Percentiles rank a stretch among this genome's conserved stretches.
phyloP scores from a whole-genome alignment of 2,797 vertebrate genomes.

The Hippoglossus hippoglossus region DNA sequence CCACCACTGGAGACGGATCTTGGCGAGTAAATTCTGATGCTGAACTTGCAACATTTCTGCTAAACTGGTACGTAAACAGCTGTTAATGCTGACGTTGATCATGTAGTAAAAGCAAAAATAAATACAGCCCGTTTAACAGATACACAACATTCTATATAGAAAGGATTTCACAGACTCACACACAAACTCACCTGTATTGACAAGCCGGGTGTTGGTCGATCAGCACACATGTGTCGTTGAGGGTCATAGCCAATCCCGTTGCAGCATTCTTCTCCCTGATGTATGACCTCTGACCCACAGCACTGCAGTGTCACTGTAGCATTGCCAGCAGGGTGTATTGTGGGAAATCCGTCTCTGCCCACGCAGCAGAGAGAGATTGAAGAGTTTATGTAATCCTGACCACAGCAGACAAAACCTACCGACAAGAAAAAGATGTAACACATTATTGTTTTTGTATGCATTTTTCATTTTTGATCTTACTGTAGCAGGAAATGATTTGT shows the following conservation, averaged over 20 bases:
- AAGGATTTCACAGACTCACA: background rate
- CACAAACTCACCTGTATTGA: conserved; percentile 85
- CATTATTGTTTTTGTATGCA: conserved; percentile 7
- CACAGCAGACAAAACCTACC: conserved; percentile 92
- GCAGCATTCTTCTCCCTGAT: conserved; percentile 89
- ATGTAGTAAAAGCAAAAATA: no score
- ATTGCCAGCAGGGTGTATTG: conserved; percentile 87
- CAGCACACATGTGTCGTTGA: conserved; percentile 90
- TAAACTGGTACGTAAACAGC: no score
- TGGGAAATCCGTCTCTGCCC: conserved; percentile 84
- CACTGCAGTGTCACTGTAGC: conserved; percentile 87
- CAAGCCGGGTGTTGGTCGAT: conserved; percentile 87
- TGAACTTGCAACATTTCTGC: no score
- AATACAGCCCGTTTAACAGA: background rate
- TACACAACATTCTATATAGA: background rate
- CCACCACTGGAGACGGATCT: no score
- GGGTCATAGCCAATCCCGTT: conserved; percentile 92
- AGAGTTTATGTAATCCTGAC: conserved; percentile 89
- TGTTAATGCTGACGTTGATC: no score
- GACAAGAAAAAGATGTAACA: conserved; percentile 17
- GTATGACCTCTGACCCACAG: conserved; percentile 92
- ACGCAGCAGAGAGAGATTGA: conserved; percentile 91
- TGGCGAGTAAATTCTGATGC: no score
- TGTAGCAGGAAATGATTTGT: background rate
- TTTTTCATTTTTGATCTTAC: background rate